phyloP scores from a whole-genome alignment of 2,113 vertebrate species.

The Thoracochromis brauschi region DNA sequence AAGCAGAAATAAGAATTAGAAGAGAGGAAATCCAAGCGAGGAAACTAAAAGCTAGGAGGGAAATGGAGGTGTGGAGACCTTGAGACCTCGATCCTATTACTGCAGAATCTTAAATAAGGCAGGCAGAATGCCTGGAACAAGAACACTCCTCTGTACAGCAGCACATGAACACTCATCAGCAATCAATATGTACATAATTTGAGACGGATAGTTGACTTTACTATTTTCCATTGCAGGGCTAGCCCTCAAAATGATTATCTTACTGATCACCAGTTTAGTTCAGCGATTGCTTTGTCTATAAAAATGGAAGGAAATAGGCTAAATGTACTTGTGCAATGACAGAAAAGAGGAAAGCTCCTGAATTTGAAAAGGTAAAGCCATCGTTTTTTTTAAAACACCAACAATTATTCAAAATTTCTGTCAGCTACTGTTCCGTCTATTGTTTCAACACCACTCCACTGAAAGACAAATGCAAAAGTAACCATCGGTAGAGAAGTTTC shows the following conservation, averaged over 20 bases:
- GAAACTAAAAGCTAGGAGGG: not conserved
- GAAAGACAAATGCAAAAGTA: not conserved
- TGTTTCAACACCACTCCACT: not conserved
- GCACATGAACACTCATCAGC: not conserved
- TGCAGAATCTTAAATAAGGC: conserved; percentile 29
- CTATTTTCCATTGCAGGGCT: not conserved
- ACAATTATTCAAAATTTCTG: not conserved
- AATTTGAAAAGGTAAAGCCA: not conserved
- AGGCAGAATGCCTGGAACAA: not conserved
- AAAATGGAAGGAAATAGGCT: not conserved
- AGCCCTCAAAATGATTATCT: not conserved
- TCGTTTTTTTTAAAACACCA: not conserved
- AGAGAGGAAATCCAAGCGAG: not conserved
- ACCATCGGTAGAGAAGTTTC: not conserved
- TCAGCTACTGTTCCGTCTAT: not conserved
- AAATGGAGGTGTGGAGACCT: conserved; percentile 4
- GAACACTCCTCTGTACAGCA: not conserved
- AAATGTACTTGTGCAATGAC: not conserved
- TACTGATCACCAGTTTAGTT: not conserved
- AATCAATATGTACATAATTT: not conserved
- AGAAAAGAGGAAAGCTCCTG: not conserved
- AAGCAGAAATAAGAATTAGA: conserved; percentile 7
- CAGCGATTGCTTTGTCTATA: not conserved
- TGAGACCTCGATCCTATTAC: conserved; percentile 1
- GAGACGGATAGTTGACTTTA: not conserved